A percentile compares a stretch with the other conserved stretches of the same genome.
These are phyloP conservation scores for Anoplophora glabripennis DNA, from an alignment of 1,140 invertebrate species.

Conservation along the genomic window DNA sequence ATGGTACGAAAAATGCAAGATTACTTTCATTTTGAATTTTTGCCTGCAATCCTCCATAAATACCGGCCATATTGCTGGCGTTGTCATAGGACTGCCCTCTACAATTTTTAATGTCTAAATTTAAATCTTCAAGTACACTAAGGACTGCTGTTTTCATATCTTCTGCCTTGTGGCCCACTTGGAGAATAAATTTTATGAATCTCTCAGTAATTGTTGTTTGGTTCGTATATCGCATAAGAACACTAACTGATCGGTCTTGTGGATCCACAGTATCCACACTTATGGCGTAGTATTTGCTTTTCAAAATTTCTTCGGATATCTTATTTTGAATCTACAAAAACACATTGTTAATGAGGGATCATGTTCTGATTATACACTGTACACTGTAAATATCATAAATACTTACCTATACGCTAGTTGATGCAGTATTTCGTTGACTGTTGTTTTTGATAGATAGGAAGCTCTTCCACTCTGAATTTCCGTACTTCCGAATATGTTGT, in stretches of 20 bases:
- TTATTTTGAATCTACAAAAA: no score
- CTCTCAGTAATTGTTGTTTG: slow-evolving; percentile 25
- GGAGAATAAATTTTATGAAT: slow-evolving; percentile 27
- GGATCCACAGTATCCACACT: slow-evolving; percentile 9
- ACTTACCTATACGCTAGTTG: background rate
- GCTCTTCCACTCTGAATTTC: slow-evolving; percentile 6
- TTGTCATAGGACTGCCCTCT: slow-evolving; percentile 45
- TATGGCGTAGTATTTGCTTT: slow-evolving; percentile 8
- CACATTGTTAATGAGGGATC: no score
- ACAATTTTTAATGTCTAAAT: slow-evolving; percentile 43
- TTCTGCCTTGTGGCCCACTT: slow-evolving; percentile 23
- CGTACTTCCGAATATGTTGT: slow-evolving; percentile 15
- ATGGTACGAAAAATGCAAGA: no score
- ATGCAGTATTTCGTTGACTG: slow-evolving; percentile 12
- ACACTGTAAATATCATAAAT: no score
- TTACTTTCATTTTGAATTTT: slow-evolving; percentile 37
- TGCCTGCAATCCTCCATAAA: slow-evolving; percentile 44
- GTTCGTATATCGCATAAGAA: slow-evolving; percentile 15
- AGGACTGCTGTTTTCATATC: slow-evolving; percentile 35
- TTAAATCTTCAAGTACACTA: slow-evolving; percentile 34
- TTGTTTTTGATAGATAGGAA: slow-evolving; percentile 14
- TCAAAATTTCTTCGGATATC: slow-evolving; percentile 11
- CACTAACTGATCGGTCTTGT: slow-evolving; percentile 48
- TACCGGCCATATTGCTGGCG: slow-evolving; percentile 46
- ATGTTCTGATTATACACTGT: no score